Conservation (phyloP, 2,113 vertebrate genomes). For the Calonectris borealis region DNA sequence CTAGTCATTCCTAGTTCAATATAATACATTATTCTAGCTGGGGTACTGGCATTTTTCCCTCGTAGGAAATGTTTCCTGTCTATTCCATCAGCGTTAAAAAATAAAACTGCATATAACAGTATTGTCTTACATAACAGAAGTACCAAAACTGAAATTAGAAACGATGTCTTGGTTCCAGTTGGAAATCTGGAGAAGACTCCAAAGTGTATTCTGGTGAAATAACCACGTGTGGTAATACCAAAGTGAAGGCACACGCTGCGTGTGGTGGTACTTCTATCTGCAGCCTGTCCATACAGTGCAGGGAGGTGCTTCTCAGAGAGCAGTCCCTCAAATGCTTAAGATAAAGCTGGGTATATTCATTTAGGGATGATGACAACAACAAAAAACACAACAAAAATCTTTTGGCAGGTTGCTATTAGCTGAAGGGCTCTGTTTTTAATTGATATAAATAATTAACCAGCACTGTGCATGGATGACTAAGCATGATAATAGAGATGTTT, state of each 20-base stretch:
- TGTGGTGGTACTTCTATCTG: background rate
- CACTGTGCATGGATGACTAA: background rate
- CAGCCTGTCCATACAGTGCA: accelerated
- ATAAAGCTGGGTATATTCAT: background rate
- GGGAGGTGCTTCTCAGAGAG: background rate
- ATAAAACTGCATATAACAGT: background rate
- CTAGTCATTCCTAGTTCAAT: background rate
- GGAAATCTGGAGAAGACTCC: background rate
- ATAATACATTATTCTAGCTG: background rate
- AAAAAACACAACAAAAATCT: background rate
- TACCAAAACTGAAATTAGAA: background rate
- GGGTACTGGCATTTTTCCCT: background rate
- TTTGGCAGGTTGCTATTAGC: background rate
- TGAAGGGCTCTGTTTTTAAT: background rate
- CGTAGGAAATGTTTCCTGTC: background rate
- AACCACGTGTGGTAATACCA: background rate
- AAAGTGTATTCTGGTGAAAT: background rate
- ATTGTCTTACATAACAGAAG: background rate
- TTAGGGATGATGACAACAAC: background rate
- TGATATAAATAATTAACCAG: slow-evolving; percentile 7
- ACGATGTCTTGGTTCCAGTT: background rate
- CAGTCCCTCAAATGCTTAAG: background rate
- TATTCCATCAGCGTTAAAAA: background rate
- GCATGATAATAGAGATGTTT: background rate
- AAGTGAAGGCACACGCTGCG: background rate